Evolutionary conservation across 2,113 vertebrate genomes (phyloP), one percentile per base, ranked within the genome.

Genomic region (human (Homo sapiens)): DNA sequence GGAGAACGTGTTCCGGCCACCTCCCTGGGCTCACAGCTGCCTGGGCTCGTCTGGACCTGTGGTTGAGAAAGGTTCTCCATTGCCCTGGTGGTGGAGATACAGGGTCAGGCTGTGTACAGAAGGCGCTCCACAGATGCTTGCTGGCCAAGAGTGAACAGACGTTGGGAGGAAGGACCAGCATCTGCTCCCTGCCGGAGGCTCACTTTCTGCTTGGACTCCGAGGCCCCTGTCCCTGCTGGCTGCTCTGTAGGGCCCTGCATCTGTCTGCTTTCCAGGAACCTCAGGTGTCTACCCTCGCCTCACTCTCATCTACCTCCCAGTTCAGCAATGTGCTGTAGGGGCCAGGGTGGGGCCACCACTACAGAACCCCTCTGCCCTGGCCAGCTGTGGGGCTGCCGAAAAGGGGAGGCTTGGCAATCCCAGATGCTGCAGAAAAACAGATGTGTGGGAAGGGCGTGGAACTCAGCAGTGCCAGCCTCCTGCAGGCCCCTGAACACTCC

Each of bases 151-250:
- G 35, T 3, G 38, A 27, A 1, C 48, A 2, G 35, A 22, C 6
- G 0, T 5, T 0, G 1, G 38, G 52, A 30, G n/a, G 10, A 12
- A 13, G 57, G 13, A 55, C 16, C 0, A 11, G 1, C 0, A 0
- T 6, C 86, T n/a, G 14, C 43, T 35, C 80, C 43, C 40, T 16
- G 0, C 18, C 16, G 9, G 64, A 5, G 64, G 55, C 68, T 22
- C 1, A 18, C 23, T 12, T 17, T 38, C 45, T 18, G 23, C 18
- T 16, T 13, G n/a, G 80, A 3, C 1, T 30, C 9, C 0, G 0
- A 8, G 30, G 14, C 27, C 50, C 50, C 38, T 25, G 38, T 30
- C 32, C n/a, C 78, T 5, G 11, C 23, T 38, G 9, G 13, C 61
- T 2, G 4, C 30, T 43, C 23, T 73, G 11, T 16, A 0, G 6